Base-by-base conservation (phyloP, 2,888 invertebrate genomes). In the Pedicia rivosa region DNA sequence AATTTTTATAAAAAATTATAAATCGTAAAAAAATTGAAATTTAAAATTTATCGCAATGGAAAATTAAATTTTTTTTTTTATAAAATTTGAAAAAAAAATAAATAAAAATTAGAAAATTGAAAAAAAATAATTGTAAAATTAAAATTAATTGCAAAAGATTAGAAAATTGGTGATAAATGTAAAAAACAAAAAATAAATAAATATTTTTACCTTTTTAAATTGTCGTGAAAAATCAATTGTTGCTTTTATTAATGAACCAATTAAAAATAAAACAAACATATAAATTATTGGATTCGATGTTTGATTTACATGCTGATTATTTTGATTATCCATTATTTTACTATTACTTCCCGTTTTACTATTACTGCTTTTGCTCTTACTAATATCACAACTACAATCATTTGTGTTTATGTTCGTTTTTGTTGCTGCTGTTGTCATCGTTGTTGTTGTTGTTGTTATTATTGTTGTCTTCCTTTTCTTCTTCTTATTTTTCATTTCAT, bases 211-310 rank as follows among this genome's bases (percentile, higher is more conserved):
- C 52, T 52, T 50, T 43, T 54, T 58, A 44, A 56, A 58, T 44
- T 60, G 59, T 38, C 59, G 58, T 42, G 58, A 56, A 10, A 60
- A 56, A 44, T 60, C 60, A 0, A 56, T 53, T n/a, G 56, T 54
- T 4, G 60, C 59, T 39, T 54, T 57, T 2, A 59, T 40, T 15
- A 60, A 42, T 29, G 59, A 50, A 46, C 55, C 56, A 29, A 60
- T 50, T 39, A 60, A 54, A 2, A 59, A 55, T 37, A 58, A 42
- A 4, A 59, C 55, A 47, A 59, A 59, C 4, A 60, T 44, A 47
- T 60, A 60, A 29, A 57, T 56, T 5, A 59, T 57, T 19, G 57
- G 55, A 40, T 55, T 57, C 4, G 40, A 55, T 53, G 15, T 40
- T 38, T 25, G n/a, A n/a, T n/a, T n/a, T n/a, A n/a, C n/a, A n/a